Base-by-base conservation (phyloP, 1,140 invertebrate species). In the Scaptomyza hsui region DNA sequence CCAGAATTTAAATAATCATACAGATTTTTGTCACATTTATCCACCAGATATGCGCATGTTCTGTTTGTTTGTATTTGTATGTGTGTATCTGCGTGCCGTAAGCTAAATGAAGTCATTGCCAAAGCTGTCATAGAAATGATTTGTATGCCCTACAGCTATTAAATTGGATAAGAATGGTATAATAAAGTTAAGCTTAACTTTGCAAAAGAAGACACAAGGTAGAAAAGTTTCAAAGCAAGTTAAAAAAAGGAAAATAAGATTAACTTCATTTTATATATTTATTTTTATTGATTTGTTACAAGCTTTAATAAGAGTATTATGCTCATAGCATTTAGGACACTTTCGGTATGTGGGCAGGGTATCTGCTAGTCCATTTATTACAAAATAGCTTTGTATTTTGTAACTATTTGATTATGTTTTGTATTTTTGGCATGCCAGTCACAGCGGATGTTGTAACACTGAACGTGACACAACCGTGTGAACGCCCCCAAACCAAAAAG, bases 101-200 rank as follows among this genome's bases (percentile, higher is more conserved):
- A 37, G 41, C 44, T 44, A 64, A 85, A 85, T 79, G 62, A 75
- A 83, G 75, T 79, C 80, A 85, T 85, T 83, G 72, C 57, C 57
- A 72, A 62, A 68, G 26, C 62, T 59, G 44, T 35, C 75, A 55
- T 56, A 49, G 21, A 62, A 56, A 57, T 45, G 62, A 55, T 39
- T 70, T 77, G 42, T 26, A 16, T 55, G 19, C 21, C 10, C 18
- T 24, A 10, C 24, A 16, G 37, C 15, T 37, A 55, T 55, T 24
- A 39, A 55, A 41, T n/a, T 55, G 37, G 1, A n/a, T 19, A 24
- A 6, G 12, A 10, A 10, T 19, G 35, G 35, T 15, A 41, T 24
- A 21, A 2, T 13, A 9, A 13, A 24, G n/a, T 26, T 29, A 29
- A 29, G 6, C 6, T 9, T 9, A 29, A 9, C 26, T 29, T 29